Evolutionary conservation across 2,888 invertebrate genomes (phyloP), one percentile per base, ranked within the genome.

Genomic region (Geotrupes spiniger): DNA sequence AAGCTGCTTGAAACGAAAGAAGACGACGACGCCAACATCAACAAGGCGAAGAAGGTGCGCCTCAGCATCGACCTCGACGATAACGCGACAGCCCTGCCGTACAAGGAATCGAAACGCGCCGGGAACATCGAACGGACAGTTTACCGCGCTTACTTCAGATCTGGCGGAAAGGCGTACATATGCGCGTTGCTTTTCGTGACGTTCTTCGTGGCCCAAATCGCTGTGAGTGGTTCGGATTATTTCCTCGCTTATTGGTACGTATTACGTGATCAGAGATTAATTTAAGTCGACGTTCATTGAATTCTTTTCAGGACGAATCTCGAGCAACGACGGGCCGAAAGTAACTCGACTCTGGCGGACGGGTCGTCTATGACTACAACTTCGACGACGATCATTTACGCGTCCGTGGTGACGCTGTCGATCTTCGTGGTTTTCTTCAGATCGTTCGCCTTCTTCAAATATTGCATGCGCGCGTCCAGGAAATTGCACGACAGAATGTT

Each of bases 161-260:
- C 89, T 2, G 85, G 87, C 36, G 89, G 90, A 0, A 81, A 84
- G 55, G 78, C 79, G 53, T 74, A 79, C 36, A 61, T 83, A 2
- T 78, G 86, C 26, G 59, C 77, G 11, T 65, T 81, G 0, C 78
- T 89, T 71, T 54, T 84, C 2, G 36, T 80, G 2, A 77, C 85
- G 17, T 88, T 85, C 56, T 58, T 84, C 12, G 52, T 83, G 0
- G 79, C 89, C 1, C 91, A 91, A 72, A 59, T 80, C 4, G 71
- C 85, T 28, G 87, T 85, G 1, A 90, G 89, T 6, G 79, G 80
- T 4, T 81, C 85, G 1, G 92, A 92, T 68, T 89, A 83, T 73
- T 92, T 88, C 76, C 79, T 90, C 4, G 81, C 86, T 4, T 83
- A 80, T 64, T 91, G 89, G 90, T 84, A 61, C 74, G 73, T 63